Base-by-base conservation (phyloP, 2,113 vertebrate genomes). In the Siniperca chuatsi region DNA sequence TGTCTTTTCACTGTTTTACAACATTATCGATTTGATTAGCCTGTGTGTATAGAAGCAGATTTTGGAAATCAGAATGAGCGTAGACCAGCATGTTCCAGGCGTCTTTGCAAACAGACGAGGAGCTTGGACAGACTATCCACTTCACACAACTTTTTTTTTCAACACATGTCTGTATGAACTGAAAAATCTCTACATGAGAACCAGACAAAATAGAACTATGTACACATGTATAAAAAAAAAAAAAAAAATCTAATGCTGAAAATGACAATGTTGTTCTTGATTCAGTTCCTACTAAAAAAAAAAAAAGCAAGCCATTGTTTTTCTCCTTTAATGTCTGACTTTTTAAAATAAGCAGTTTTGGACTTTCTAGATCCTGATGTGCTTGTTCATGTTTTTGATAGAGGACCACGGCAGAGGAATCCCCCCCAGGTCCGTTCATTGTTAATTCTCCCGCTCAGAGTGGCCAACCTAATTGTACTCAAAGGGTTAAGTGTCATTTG, bases 401-500 rank as follows among this genome's bases (percentile, higher is more conserved):
- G 84, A 87, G 29, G 64, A 78, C 69, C 23, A 1, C 4, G 29
- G 67, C 20, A 29, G 81, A 87, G 75, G 71, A 78, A 73, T 58
- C 81, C 70, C 33, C 70, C 52, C 67, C 52, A 15, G 64, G 83
- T 89, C 66, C 65, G 69, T 74, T 83, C 84, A 84, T 71, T 77
- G 71, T 78, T 85, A 62, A 50, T 76, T 84, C 83, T 88, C 76
- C 77, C 75, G 60, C 74, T 87, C 75, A 81, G 68, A 85, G 69
- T 83, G 79, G 80, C 79, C 79, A 66, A 88, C 75, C 65, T 86
- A 70, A 74, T 20, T 91, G 90, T 92, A 89, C 92, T 93, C 85
- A 87, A 94, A 92, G 92, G 93, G 93, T 94, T 94, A 91, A 91
- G 90, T 94, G 92, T 94, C 90, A 91, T 91, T 94, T 94, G 88